Base-by-base conservation (phyloP, 2,113 vertebrate genomes). In the Atherinomorus stipes region DNA sequence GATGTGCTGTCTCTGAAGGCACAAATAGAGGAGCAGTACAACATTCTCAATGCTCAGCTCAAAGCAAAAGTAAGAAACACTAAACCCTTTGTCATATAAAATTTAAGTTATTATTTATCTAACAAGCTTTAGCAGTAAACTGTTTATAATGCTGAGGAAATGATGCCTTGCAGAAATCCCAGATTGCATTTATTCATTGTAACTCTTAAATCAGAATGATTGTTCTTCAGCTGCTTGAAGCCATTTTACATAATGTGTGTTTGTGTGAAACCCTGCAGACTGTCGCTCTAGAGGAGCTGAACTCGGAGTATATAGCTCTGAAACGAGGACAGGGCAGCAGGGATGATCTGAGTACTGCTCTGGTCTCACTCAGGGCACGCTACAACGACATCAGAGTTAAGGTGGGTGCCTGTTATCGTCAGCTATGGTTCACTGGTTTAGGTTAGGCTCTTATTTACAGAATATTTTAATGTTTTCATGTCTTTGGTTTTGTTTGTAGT, bases 11-110 rank as follows among this genome's bases (percentile, higher is more conserved):
- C 81, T 90, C 80, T 94, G 42, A 95, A 87, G 84, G 83, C 88
- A 38, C 92, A 93, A 59, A 89, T 87, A 47, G 86, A 94, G 21
- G 94, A 95, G 76, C 93, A 92, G 62, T 78, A 91, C 64, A 54
- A 58, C 50, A 7, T 53, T 34, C 90, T 95, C 31, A 86, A 82
- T 77, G 84, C 89, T 59, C 89, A 92, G 76, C 92, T 96, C 1
- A 49, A 58, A 85, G 84, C 87, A 52, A 89, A 96, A 94, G 95
- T 95, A 59, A 53, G 50, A 25, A 44, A 22, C 19, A 1, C 47
- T 44, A 9, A 44, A 34, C 12, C 1, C 53, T 1, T 45, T 16
- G 62, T 0, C 9, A 49, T 16, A 58, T 49, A 26, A 38, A 49
- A 28, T 49, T 15, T 28, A 23, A 1, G 11, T 25, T 11, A 2